Percentiles rank a stretch among this genome's conserved stretches.
Conservation (phyloP, 2,113 vertebrate species). For the Rutilus rutilus region DNA sequence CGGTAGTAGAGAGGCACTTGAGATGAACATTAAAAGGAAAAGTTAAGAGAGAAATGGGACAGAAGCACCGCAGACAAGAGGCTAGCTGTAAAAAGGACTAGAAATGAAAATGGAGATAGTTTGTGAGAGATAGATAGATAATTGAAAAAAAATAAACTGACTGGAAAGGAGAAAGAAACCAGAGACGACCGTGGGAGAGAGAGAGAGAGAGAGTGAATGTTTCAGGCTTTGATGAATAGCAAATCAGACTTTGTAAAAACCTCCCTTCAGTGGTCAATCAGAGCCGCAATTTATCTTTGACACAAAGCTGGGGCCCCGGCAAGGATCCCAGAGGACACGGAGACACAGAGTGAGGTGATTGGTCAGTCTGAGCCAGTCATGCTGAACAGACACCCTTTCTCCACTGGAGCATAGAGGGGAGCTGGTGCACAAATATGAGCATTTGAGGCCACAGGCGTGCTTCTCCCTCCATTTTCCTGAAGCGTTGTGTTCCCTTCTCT, state of each 20-base stretch:
- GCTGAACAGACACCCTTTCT: constrained; percentile 38
- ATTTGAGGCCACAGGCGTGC: not conserved
- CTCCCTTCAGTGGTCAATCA: constrained; percentile 76
- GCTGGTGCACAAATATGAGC: constrained; percentile 17
- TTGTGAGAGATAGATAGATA: constrained; percentile 40
- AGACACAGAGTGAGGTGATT: constrained; percentile 51
- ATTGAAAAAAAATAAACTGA: not conserved
- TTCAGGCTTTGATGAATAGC: constrained; percentile 72
- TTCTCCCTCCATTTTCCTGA: not conserved
- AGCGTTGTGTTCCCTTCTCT: not conserved
- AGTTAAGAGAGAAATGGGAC: constrained; percentile 54
- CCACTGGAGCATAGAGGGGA: not conserved
- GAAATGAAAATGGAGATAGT: constrained; percentile 49
- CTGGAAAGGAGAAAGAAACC: not conserved
- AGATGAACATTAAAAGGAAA: constrained; percentile 25
- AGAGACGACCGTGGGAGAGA: constrained; percentile 3
- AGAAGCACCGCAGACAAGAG: not conserved
- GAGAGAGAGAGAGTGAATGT: constrained; percentile 56
- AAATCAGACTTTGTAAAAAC: constrained; percentile 77
- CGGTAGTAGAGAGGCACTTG: constrained; percentile 2
- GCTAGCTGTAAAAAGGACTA: constrained; percentile 49
- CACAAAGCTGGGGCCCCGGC: constrained; percentile 70
- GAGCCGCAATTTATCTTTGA: constrained; percentile 72
- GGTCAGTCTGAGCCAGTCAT: constrained; percentile 19
- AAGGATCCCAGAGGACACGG: constrained; percentile 65